phyloP scores from a whole-genome alignment of 2,888 invertebrate genomes.

The Machimus atricapillus region DNA sequence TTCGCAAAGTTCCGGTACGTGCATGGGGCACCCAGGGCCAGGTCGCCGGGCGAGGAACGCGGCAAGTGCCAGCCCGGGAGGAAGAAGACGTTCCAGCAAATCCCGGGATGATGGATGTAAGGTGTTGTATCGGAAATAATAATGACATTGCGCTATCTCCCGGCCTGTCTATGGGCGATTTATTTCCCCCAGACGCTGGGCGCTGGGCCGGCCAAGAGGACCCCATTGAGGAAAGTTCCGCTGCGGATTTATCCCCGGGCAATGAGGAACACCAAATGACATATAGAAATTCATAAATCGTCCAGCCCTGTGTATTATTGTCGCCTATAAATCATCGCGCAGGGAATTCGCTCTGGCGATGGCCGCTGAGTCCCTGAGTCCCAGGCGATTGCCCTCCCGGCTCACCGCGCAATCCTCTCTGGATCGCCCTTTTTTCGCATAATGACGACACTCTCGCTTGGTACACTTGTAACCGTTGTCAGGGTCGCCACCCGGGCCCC shows the following conservation, averaged over 20 bases:
- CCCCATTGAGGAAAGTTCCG: conserved; percentile 28
- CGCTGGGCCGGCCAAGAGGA: neutral
- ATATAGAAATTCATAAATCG: conserved; percentile 48
- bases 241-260: conserved; percentile 1
- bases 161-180: conserved; percentile 34
- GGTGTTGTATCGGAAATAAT: conserved; percentile 47
- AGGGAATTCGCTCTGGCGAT: conserved; percentile 42
- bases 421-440: conserved; percentile 39
- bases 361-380: conserved; percentile 23
- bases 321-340: conserved; percentile 45
- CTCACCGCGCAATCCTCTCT: conserved; percentile 28
- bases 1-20: conserved; percentile 24
- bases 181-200: conserved; percentile 14
- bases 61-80: neutral
- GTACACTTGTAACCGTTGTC: conserved; percentile 31
- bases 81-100: conserved; percentile 36
- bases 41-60: neutral
- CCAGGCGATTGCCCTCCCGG: conserved; percentile 38
- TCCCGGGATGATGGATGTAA: conserved; percentile 43
- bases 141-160: conserved; percentile 46
- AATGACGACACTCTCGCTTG: conserved; percentile 14
- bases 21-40: neutral
- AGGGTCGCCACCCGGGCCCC: neutral
- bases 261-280: conserved; percentile 42
- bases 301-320: conserved; percentile 47